Base-by-base conservation (phyloP, 2,797 vertebrate species). In the Steatocranus sp. region DNA sequence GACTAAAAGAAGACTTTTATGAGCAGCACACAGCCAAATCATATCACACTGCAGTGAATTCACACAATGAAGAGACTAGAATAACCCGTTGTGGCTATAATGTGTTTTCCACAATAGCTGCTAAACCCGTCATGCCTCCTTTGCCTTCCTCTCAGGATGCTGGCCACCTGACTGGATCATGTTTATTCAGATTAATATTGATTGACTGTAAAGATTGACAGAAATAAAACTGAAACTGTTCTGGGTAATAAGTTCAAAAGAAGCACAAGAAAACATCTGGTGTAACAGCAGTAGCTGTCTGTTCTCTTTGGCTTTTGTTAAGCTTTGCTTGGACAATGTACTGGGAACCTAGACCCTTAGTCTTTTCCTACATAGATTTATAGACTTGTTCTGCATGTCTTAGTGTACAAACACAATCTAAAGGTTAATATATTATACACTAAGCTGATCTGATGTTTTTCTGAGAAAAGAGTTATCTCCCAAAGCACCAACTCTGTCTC, bases 101-200 rank as follows among this genome's bases (percentile, higher is more conserved):
- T 93, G 88, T 79, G 80, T 92, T 94, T 94, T 93, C 89, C 93
- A 92, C 87, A 83, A 81, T 80, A 86, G 85, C 86, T 81, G 63
- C 68, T 86, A 70, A 90, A 84, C 76, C 51, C 4, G 34, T 80
- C 75, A 50, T 75, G 88, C 70, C 81, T 86, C 74, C 83, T 85
- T 82, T 78, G 15, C 43, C 68, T 88, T 90, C 85, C 86, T 92
- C 63, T 80, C 76, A 78, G 81, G 78, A 88, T 80, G 30, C 75
- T 25, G 76, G 25, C 34, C 82, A 82, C 43, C 75, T 27, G 63
- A 75, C 81, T 81, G 77, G 50, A 56, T 92, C 51, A 63, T 89
- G 66, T 86, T 86, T 83, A 82, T 88, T 84, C 74, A 77, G 79
- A 81, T 78, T 20, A 79, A 75, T 48, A 66, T n/a, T 76, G 54